These are phyloP conservation scores for Scaptomyza caliginosa DNA, from an alignment of 2,888 invertebrate species.

Conservation along the genomic window DNA sequence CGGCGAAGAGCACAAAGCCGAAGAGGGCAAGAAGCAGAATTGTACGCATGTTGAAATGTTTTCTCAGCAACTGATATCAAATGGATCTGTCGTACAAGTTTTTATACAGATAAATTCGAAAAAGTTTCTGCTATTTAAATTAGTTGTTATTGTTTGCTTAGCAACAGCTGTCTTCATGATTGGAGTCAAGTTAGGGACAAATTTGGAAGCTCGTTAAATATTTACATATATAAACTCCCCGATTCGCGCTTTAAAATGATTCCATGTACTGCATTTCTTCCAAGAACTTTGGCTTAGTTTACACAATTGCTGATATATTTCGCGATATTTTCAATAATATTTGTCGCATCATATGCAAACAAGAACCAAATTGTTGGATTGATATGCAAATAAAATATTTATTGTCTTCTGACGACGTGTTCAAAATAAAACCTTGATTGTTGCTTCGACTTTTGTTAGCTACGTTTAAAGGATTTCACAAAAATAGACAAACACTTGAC, in stretches of 20 bases:
- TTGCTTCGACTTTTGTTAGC: background rate
- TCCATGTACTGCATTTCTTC: background rate
- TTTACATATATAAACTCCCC: slow-evolving; percentile 21
- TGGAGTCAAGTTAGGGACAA: slow-evolving; percentile 12
- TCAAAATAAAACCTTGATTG: background rate
- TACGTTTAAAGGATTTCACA: background rate
- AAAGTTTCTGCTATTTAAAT: slow-evolving; percentile 1
- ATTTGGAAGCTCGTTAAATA: slow-evolving; percentile 38
- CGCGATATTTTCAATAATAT: slow-evolving; percentile 26
- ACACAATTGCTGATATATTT: slow-evolving; percentile 38
- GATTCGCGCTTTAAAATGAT: background rate
- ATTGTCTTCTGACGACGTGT: background rate
- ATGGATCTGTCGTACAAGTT: slow-evolving; percentile 7
- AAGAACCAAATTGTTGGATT: background rate
- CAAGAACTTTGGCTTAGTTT: slow-evolving; percentile 42
- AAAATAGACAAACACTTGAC: background rate
- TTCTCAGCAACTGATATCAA: slow-evolving; percentile 51
- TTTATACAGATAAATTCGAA: slow-evolving; percentile 44
- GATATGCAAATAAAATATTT: slow-evolving; percentile 1
- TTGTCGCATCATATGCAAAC: slow-evolving; percentile 1
- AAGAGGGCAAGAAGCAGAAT: slow-evolving; percentile 57
- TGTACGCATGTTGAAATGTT: slow-evolving; percentile 54
- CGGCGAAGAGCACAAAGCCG: slow-evolving; percentile 58
- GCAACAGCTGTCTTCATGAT: slow-evolving; percentile 49
- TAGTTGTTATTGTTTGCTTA: slow-evolving; percentile 45